phyloP scores from a whole-genome alignment of 2,888 invertebrate species.

The Zaprionus bogoriensis region DNA sequence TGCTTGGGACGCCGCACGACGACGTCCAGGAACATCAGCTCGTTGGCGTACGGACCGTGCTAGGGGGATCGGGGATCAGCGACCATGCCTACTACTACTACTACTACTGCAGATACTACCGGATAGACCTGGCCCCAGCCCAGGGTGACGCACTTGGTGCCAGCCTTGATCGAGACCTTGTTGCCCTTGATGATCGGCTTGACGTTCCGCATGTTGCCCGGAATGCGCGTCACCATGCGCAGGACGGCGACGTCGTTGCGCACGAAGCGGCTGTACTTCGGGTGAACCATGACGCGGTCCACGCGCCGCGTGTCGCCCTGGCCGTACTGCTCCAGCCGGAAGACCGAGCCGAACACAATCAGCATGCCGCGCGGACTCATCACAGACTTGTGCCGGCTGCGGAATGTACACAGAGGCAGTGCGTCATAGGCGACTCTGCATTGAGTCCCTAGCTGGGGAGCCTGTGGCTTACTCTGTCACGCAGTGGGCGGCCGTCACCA shows the following conservation, averaged over 20 bases:
- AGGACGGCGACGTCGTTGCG: slow-evolving; percentile 48
- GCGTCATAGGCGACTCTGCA: not conserved
- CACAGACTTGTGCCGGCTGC: slow-evolving; percentile 43
- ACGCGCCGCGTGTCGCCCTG: slow-evolving; percentile 19
- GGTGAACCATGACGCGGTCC: slow-evolving; percentile 44
- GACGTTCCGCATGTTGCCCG: slow-evolving; percentile 18
- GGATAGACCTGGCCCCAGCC: slow-evolving; percentile 64
- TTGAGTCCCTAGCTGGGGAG: not conserved
- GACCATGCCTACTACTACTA: no score
- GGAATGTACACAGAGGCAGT: not conserved
- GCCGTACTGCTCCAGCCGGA: slow-evolving; percentile 5
- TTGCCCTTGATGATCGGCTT: slow-evolving; percentile 26
- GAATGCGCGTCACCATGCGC: slow-evolving; percentile 25
- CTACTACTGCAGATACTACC: no score
- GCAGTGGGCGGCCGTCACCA: slow-evolving; percentile 62
- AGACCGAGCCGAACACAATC: slow-evolving; percentile 32
- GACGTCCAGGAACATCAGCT: slow-evolving; percentile 48
- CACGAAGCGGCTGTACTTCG: slow-evolving; percentile 37
- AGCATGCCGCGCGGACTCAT: slow-evolving; percentile 40
- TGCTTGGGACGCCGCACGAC: not conserved
- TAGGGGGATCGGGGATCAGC: no score
- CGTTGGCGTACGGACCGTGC: slow-evolving; percentile 61
- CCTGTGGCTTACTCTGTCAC: slow-evolving; percentile 51
- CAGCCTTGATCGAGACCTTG: fast-evolving
- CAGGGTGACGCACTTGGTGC: slow-evolving; percentile 37